Evolutionary conservation across 35 echinoderm and acorn worm genomes (phyloP).

Genomic region (Heliocidaris tuberculata): DNA sequence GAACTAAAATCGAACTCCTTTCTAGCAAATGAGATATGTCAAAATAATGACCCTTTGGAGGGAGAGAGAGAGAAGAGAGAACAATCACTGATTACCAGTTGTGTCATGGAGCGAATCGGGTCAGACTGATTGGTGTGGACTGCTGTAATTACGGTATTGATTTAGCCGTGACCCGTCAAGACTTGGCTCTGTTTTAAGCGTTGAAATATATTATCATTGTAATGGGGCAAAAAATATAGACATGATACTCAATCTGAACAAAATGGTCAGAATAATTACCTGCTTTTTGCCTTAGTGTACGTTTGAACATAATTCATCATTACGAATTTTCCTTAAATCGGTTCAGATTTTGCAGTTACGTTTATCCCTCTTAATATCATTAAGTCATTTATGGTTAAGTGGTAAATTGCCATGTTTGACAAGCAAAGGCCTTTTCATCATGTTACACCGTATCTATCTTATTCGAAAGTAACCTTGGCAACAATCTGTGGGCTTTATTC

Average conservation of each 20-base stretch:
- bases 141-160: neutral
- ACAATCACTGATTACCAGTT: neutral
- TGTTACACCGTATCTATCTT: too few relatives aligned
- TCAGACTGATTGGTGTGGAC: neutral
- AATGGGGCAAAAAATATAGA: neutral
- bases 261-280: neutral
- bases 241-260: neutral
- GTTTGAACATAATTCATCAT: neutral
- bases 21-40: neutral
- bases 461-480: too few relatives aligned
- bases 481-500: too few relatives aligned
- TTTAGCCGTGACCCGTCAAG: neutral
- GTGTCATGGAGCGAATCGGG: neutral
- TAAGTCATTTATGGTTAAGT: neutral
- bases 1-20: neutral
- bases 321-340: neutral
- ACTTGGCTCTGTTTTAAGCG: neutral
- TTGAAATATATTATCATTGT: neutral
- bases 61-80: neutral
- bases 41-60: neutral
- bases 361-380: neutral
- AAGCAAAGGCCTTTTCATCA: neutral
- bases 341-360: neutral
- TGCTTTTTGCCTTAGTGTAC: neutral
- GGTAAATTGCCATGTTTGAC: neutral